Percentiles rank a stretch among this genome's conserved stretches.
phyloP scores from a whole-genome alignment of 2,113 vertebrate species.

The Coptodon rendalli region DNA sequence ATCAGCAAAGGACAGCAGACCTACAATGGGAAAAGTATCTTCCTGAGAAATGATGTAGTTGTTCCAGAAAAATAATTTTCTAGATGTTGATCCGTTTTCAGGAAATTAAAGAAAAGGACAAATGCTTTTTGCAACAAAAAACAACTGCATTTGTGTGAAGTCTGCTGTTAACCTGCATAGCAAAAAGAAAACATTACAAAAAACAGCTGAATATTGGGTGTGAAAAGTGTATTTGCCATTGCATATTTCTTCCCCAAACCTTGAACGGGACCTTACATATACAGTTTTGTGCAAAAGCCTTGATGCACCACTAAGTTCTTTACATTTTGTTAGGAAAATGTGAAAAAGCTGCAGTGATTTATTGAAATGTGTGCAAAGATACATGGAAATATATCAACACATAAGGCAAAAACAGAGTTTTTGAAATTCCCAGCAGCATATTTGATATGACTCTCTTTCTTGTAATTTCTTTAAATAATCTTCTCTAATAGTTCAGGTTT shows the following conservation, averaged over 20 bases:
- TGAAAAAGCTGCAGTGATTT: not conserved
- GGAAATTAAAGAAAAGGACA: not conserved
- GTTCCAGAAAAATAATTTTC: not conserved
- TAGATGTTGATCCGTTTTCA: not conserved
- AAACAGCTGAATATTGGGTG: not conserved
- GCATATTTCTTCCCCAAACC: rapidly evolving
- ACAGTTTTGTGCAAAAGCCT: not conserved
- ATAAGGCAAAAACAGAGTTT: not conserved
- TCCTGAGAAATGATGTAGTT: not conserved
- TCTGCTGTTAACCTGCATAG: not conserved
- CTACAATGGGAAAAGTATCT: not conserved
- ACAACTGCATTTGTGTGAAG: not conserved
- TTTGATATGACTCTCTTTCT: not conserved
- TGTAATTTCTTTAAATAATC: not conserved
- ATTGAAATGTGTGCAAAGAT: not conserved
- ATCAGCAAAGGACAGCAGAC: not conserved
- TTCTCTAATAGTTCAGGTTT: not conserved
- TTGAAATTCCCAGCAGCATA: not conserved
- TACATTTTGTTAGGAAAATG: not conserved
- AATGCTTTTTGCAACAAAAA: not conserved
- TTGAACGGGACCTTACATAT: not conserved
- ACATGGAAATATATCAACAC: not conserved
- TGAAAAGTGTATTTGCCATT: not conserved
- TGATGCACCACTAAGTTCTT: not conserved
- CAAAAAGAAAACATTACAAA: not conserved